phyloP scores from a whole-genome alignment of 2,797 vertebrate species.

The Etheostoma perlongum region DNA sequence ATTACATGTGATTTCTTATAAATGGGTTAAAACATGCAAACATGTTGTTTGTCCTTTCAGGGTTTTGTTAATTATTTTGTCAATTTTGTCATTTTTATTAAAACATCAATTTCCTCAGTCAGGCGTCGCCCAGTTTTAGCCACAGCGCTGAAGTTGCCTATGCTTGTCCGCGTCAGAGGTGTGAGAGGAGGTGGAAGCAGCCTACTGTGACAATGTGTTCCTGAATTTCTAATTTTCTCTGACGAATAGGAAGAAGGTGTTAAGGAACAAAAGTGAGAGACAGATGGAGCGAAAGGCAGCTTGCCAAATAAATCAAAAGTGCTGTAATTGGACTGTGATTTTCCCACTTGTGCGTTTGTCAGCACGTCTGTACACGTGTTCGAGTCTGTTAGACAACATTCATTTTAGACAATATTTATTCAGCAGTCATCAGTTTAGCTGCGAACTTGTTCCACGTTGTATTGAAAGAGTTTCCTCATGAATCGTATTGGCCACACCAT shows the following conservation, averaged over 20 bases:
- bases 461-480: slow-evolving; percentile 9
- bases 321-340: slow-evolving; percentile 67
- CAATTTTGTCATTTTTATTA: slow-evolving; percentile 9
- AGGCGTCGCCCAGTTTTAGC: slow-evolving; percentile 22
- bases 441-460: slow-evolving; percentile 39
- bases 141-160: slow-evolving; percentile 22
- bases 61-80: not conserved
- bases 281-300: slow-evolving; percentile 62
- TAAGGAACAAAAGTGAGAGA: slow-evolving; percentile 71
- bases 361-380: slow-evolving; percentile 40
- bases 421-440: slow-evolving; percentile 41
- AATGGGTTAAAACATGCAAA: not conserved
- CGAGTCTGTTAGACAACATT: slow-evolving; percentile 60
- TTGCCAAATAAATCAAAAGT: slow-evolving; percentile 58
- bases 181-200: slow-evolving; percentile 73
- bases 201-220: slow-evolving; percentile 78
- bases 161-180: slow-evolving; percentile 65
- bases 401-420: slow-evolving; percentile 62
- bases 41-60: not conserved
- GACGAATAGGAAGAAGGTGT: slow-evolving; percentile 67
- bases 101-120: slow-evolving; percentile 14
- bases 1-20: not conserved
- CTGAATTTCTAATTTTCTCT: slow-evolving; percentile 76
- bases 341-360: slow-evolving; percentile 48
- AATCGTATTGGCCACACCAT: slow-evolving; percentile 10